Evolutionary conservation across 2,797 vertebrate species (phyloP), one percentile per base, ranked within the genome.

Genomic region (Oryzias dopingdopingensis): DNA sequence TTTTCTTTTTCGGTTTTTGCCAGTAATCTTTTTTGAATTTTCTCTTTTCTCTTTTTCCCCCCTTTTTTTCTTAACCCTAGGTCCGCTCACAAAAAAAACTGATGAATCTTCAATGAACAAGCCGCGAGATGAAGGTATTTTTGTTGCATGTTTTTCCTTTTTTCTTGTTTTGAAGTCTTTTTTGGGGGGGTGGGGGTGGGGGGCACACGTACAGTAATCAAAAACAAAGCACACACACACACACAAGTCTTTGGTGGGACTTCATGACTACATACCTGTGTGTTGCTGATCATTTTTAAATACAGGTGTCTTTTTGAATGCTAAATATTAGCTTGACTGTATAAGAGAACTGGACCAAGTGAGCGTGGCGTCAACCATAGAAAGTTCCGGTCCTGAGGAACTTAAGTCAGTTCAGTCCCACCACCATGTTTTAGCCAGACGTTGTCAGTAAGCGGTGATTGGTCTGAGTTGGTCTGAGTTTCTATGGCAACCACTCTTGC

Each of bases 81-180:
- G 95, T 96, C 94, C 94, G 91, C 92, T 96, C 94, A 95, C 95
- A 93, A 96, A 96, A 96, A 95, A 94, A 94, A 93, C 92, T 62
- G 94, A 96, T 90, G 95, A 95, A 90, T 92, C 94, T 89, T 92
- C 94, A 92, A 93, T 94, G 91, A 94, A 94, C 93, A 93, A 92
- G 90, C 92, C 90, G 84, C 88, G 90, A 86, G 91, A 93, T 72
- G 91, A 92, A 93, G 90, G 91, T 92, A 92, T 92, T 93, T 93
- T 93, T 92, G 90, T 90, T 92, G 90, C 91, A 92, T 93, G 91
- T 92, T 92, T 92, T 92, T 90, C 83, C 87, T 87, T 92, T 92
- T 92, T 93, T 92, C 88, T 91, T 92, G 87, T 91, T 91, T 89
- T 87, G 75, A 84, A 90, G 76, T 85, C 77, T 90, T 91, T 92